phyloP scores from a whole-genome alignment of 2,113 vertebrate species.

The Hystrix cristata region DNA sequence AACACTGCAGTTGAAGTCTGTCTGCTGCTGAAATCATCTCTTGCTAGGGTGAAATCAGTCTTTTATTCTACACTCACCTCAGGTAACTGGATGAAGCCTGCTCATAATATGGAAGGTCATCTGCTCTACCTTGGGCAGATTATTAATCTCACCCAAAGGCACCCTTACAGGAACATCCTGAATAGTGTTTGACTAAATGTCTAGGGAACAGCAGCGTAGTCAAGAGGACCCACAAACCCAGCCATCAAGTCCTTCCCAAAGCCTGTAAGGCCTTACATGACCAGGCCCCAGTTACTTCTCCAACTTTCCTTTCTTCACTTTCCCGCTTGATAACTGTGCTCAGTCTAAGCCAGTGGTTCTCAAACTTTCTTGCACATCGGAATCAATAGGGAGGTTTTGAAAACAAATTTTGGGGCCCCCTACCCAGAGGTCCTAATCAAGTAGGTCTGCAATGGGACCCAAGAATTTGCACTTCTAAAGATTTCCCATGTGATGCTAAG shows the following conservation, averaged over 20 bases:
- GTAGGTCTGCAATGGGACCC: neutral
- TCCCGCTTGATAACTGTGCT: neutral
- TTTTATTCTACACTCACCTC: neutral
- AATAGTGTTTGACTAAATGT: neutral
- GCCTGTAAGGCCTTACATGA: neutral
- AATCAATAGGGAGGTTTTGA: neutral
- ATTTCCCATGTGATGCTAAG: neutral
- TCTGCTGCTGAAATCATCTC: neutral
- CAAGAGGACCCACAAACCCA: neutral
- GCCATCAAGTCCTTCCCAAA: neutral
- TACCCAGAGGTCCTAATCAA: neutral
- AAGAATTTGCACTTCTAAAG: neutral
- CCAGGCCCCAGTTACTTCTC: neutral
- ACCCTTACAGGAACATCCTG: neutral
- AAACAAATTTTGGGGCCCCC: neutral
- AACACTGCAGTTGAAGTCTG: neutral
- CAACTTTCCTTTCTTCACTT: neutral
- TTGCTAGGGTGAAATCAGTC: neutral
- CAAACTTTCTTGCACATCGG: neutral
- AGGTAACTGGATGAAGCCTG: neutral
- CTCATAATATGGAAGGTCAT: neutral
- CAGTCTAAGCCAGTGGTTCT: neutral
- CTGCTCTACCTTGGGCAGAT: neutral
- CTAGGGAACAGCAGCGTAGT: neutral
- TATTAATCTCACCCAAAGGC: neutral